Evolutionary conservation across 2,797 vertebrate species (phyloP).

Genomic region (Intellagama lesueurii): DNA sequence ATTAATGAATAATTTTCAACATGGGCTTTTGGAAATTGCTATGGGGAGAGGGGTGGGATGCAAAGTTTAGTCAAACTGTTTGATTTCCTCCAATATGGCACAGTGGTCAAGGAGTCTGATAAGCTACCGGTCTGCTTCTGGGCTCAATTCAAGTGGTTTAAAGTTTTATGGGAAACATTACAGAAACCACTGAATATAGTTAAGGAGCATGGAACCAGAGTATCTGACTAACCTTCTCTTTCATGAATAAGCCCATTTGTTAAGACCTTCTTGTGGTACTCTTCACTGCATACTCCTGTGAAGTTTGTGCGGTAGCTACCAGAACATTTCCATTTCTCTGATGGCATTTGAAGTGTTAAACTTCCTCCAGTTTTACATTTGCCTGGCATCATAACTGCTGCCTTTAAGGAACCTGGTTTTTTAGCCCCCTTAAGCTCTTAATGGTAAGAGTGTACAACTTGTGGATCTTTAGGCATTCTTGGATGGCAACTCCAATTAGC

Average conservation of each 20-base stretch:
- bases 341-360: background rate
- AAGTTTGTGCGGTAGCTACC: background rate
- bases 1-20: background rate
- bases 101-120: background rate
- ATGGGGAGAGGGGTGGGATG: background rate
- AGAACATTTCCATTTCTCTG: background rate
- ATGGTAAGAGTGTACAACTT: background rate
- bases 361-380: background rate
- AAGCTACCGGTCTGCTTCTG: background rate
- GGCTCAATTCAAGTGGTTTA: background rate
- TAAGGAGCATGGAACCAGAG: background rate
- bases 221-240: background rate
- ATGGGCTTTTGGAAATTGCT: background rate
- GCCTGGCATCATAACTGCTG: background rate
- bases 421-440: background rate
- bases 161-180: background rate
- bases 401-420: background rate
- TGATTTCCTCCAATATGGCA: background rate
- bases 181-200: background rate
- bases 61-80: background rate
- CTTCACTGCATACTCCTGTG: background rate
- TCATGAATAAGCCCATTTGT: background rate
- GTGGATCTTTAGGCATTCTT: background rate
- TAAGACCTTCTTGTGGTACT: background rate
- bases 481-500: background rate